Evolutionary conservation across 2,113 vertebrate species (phyloP), one percentile per base, ranked within the genome.

Genomic region (Dromas ardeola): DNA sequence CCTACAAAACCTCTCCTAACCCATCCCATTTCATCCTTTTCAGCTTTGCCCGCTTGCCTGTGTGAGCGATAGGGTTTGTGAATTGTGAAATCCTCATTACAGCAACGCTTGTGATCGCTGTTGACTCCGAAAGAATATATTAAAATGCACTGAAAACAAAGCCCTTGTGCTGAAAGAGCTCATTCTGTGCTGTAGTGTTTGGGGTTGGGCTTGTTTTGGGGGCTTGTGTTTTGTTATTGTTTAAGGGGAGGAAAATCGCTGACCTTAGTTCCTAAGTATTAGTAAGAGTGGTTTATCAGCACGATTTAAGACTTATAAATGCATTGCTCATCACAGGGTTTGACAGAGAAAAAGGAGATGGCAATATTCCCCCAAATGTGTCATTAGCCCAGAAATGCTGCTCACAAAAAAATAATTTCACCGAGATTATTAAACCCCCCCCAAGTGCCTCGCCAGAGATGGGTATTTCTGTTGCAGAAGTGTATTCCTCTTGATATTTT

Each of bases 141-240:
- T 87, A 78, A 56, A 69, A 81, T 65, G 16, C 88, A 25, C 78
- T 66, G 96, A 56, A 88, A 96, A 97, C 95, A 97, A 98, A 96
- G 89, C 74, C 81, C 91, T 93, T 79, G 29, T 86, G 88, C 93
- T 96, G 69, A 77, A 63, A 85, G 81, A 2, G 78, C 50, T 14
- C 92, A 11, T 82, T 72, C 86, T 94, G 70, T 15, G 1, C 88
- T 17, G 53, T 13, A 5, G 20, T 20, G 66, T 3, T 21, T 25
- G 18, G 66, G 71, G 72, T 34, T 38, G 84, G 73, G 30, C 36
- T 27, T 11, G 38, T 2, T 6, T 14, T 7, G 26, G 30, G 71
- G 62, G 84, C 7, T 27, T 25, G 50, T 56, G 78, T 15, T 53
- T 77, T 23, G 76, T 4, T 69, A 88, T 79, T 74, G 29, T 67